A percentile compares a stretch with the other conserved stretches of the same genome.
Evolutionary conservation across 2,797 vertebrate species (phyloP).

Genomic region (Coracias cyanogaster): DNA sequence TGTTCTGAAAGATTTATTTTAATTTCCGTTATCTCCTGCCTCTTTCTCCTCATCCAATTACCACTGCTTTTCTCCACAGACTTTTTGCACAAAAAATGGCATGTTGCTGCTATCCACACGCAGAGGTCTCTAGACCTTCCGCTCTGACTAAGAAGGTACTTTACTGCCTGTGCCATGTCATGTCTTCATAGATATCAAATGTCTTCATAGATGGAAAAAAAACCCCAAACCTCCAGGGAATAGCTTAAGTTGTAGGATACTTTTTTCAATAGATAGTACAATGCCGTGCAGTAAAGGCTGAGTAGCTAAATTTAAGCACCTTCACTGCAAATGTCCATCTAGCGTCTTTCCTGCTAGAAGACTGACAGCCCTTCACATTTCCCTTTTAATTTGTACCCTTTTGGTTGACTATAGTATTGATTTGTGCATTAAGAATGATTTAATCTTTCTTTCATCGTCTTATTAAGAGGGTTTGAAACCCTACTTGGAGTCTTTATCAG

Average conservation of each 20-base stretch:
- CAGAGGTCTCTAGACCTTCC: background rate
- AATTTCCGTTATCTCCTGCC: background rate
- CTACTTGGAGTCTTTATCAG: constrained; percentile 60
- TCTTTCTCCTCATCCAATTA: background rate
- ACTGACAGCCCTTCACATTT: constrained; percentile 36
- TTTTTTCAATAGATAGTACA: background rate
- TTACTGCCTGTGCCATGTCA: background rate
- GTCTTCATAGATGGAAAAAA: background rate
- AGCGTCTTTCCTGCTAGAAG: background rate
- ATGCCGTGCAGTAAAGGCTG: background rate
- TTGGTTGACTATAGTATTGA: constrained; percentile 48
- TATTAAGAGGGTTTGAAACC: constrained; percentile 25
- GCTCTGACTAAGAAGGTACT: background rate
- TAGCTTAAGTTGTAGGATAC: background rate
- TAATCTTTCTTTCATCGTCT: constrained; percentile 23
- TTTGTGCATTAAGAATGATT: constrained; percentile 53
- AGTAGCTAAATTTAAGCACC: background rate
- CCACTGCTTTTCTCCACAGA: background rate
- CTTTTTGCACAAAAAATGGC: background rate
- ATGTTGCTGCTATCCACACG: rapidly evolving
- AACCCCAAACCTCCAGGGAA: background rate
- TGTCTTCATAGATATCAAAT: background rate
- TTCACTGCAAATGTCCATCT: constrained; percentile 5
- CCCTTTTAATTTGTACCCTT: constrained; percentile 38
- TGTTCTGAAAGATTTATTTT: background rate